Evolutionary conservation across 1,140 invertebrate genomes (phyloP).

Genomic region (Drosophila mayri): DNA sequence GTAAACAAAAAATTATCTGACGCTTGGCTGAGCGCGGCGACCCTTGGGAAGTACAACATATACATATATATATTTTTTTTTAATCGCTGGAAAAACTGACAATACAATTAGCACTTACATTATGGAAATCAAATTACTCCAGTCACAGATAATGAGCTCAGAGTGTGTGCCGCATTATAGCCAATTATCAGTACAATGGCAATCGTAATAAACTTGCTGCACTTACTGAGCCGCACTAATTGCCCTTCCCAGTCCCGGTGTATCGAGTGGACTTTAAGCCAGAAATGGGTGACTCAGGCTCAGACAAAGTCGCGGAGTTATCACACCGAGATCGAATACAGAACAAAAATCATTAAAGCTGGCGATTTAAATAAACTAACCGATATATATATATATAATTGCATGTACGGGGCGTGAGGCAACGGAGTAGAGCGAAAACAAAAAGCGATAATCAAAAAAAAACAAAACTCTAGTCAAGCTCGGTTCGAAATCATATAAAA

Average conservation of each 20-base stretch:
- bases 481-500: slow-evolving; percentile 68
- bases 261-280: slow-evolving; percentile 44
- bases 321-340: slow-evolving; percentile 14
- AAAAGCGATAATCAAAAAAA: slow-evolving; percentile 59
- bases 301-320: slow-evolving; percentile 4
- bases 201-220: slow-evolving; percentile 20
- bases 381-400: slow-evolving; percentile 32
- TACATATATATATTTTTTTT: neutral
- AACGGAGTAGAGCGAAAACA: slow-evolving; percentile 53
- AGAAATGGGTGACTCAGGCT: slow-evolving; percentile 26
- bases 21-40: slow-evolving; percentile 38
- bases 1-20: slow-evolving; percentile 15
- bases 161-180: slow-evolving; percentile 15
- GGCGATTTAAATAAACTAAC: slow-evolving; percentile 61
- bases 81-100: slow-evolving; percentile 33
- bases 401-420: slow-evolving; percentile 47
- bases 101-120: slow-evolving; percentile 49
- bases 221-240: slow-evolving; percentile 22
- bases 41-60: slow-evolving; percentile 13
- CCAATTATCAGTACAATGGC: slow-evolving; percentile 44
- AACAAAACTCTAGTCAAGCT: slow-evolving; percentile 29
- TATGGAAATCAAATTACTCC: slow-evolving; percentile 34
- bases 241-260: neutral
- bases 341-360: slow-evolving; percentile 46
- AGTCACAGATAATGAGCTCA: slow-evolving; percentile 30